These are phyloP conservation scores for Oscheius sp. DNA, from an alignment of 2,888 invertebrate species.

Conservation along the genomic window DNA sequence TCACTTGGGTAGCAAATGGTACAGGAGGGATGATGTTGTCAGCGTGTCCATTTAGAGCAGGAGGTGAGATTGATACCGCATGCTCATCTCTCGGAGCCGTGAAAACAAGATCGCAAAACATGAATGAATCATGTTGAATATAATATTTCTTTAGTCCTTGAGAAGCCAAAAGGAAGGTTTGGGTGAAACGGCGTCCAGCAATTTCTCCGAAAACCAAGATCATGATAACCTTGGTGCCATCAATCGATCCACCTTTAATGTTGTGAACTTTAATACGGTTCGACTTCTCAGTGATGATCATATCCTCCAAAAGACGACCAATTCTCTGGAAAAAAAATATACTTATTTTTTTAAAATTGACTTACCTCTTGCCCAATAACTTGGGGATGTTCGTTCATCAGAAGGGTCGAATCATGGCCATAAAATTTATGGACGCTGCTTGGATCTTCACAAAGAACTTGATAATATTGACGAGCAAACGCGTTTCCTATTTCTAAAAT, in stretches of 20 bases:
- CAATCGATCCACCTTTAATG: slow-evolving; percentile 24
- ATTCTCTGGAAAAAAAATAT: slow-evolving; percentile 37
- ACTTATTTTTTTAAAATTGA: neutral
- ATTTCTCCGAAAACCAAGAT: slow-evolving; percentile 41
- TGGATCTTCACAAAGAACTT: slow-evolving; percentile 33
- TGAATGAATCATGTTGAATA: slow-evolving; percentile 49
- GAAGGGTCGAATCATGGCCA: slow-evolving; percentile 48
- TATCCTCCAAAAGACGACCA: slow-evolving; percentile 31
- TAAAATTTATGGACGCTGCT: slow-evolving; percentile 39
- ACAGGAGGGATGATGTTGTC: no score
- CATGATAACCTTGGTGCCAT: slow-evolving; percentile 34
- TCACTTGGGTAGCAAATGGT: neutral
- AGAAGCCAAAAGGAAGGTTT: slow-evolving; percentile 51
- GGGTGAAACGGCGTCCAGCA: slow-evolving; percentile 44
- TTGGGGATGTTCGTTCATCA: slow-evolving; percentile 35
- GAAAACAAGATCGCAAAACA: slow-evolving; percentile 39
- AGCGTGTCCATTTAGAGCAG: no score
- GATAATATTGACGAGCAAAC: slow-evolving; percentile 45
- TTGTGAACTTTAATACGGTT: slow-evolving; percentile 38
- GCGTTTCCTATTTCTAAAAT: slow-evolving; percentile 41
- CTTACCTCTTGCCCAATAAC: slow-evolving; percentile 47
- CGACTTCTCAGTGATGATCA: slow-evolving; percentile 25
- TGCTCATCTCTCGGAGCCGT: neutral
- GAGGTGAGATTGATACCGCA: neutral
- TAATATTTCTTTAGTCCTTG: slow-evolving; percentile 54